Base-by-base conservation (phyloP, 2,113 vertebrate genomes). In the Passer montanus region DNA sequence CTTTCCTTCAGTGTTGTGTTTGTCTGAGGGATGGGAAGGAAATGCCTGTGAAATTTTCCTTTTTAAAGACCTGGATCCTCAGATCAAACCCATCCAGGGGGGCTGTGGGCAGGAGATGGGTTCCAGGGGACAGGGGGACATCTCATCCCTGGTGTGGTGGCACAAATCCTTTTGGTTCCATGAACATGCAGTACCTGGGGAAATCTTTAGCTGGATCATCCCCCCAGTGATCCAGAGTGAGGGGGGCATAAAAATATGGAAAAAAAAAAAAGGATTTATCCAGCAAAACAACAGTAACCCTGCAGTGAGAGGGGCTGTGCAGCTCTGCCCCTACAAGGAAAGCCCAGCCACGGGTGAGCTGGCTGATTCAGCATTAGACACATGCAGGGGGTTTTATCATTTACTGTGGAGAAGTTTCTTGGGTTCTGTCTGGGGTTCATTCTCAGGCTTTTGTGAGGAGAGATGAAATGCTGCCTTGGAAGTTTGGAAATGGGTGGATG, bases 101-200 rank as follows among this genome's bases (percentile, higher is more conserved):
- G 22, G 10, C 2, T 49, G 10, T 31, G n/a, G 41, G 72, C 15
- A 46, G 64, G 30, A 80, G n/a, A 12, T 7, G 46, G 23, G 30
- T 17, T 78, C 69, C 39, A 13, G 9, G 44, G 47, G 41, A 11
- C 1, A 4, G 27, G 10, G 4, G 12, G 1, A 7, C 14, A 15
- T 27, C 39, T 59, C 22, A 20, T 4, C 49, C 53, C 33, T 21
- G 33, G 3, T 4, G 24, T 3, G 49, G 27, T 15, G 46, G 11
- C 52, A 47, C 11, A 55, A 80, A 62, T 30, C 27, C 49, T 22
- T 7, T 43, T 17, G 43, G 20, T n/a, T 55, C 58, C 31, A 13
- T 0, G 17, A 56, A 23, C 13, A 0, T 1, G 22, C 27, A 58
- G 67, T 19, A 24, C 39, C 31, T 3, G 4, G 5, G 9, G 39